Conservation (phyloP, 2,113 vertebrate genomes). For the Henicopernis longicauda region DNA sequence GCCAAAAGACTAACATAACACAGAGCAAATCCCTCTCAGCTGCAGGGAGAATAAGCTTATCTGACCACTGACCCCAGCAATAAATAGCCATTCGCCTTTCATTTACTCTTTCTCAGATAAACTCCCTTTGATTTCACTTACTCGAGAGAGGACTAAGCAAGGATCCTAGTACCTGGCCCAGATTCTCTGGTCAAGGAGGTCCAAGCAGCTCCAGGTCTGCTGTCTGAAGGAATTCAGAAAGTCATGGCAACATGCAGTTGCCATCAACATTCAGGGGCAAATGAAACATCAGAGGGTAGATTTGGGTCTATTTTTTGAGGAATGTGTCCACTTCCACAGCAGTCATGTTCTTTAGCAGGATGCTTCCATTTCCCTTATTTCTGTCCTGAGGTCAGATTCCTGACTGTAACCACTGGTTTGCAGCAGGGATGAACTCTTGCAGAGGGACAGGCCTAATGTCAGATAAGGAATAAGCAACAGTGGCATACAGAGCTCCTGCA, state of each 20-base stretch:
- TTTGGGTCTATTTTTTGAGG: background rate
- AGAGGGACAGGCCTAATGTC: background rate
- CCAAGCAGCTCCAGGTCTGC: background rate
- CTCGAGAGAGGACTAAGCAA: background rate
- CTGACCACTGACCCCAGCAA: constrained; percentile 36
- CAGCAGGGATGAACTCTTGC: background rate
- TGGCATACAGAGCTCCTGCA: background rate
- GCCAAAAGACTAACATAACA: constrained; percentile 31
- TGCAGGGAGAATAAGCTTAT: constrained; percentile 36
- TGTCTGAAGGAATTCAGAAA: background rate
- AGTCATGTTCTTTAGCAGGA: background rate
- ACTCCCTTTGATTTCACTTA: background rate
- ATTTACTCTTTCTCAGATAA: background rate
- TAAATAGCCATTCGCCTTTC: background rate
- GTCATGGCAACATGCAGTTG: background rate
- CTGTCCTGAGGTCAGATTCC: background rate
- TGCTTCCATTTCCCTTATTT: background rate
- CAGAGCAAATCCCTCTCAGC: constrained; percentile 46
- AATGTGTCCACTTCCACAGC: background rate
- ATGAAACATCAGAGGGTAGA: background rate
- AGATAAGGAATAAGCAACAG: background rate
- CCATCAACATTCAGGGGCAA: background rate
- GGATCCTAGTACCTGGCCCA: background rate
- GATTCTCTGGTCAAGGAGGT: background rate
- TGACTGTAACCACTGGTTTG: background rate